Evolutionary conservation across 2,113 vertebrate species (phyloP).

Genomic region (Trichechus manatus): DNA sequence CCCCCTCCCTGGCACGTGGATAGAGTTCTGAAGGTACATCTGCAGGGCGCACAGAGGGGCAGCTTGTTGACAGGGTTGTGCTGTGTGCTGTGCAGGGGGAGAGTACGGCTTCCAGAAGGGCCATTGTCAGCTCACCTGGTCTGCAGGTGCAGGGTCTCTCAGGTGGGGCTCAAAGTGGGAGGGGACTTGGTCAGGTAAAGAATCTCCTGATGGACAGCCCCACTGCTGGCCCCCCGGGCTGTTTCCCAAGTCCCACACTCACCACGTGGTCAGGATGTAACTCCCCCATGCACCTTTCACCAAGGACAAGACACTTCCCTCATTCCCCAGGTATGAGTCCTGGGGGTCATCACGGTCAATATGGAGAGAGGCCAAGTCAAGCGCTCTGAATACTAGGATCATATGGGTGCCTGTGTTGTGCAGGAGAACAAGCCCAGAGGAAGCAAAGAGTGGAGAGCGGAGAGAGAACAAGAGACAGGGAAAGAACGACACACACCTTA

Average conservation of each 20-base stretch:
- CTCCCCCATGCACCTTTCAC: neutral
- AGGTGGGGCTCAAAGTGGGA: neutral
- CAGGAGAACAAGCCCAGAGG: neutral
- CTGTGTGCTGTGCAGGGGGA: accelerated
- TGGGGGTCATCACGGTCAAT: accelerated
- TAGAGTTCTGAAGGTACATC: neutral
- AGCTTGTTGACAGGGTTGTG: too few relatives aligned
- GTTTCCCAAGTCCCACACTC: too few relatives aligned
- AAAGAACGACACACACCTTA: neutral
- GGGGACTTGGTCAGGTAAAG: too few relatives aligned
- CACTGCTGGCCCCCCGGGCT: too few relatives aligned
- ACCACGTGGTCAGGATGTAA: too few relatives aligned
- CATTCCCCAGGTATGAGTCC: neutral
- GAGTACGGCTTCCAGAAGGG: accelerated
- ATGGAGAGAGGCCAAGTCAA: neutral
- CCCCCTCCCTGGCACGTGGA: neutral
- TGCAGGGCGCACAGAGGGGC: neutral
- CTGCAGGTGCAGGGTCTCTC: accelerated
- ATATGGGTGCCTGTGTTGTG: accelerated
- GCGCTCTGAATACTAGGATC: too few relatives aligned
- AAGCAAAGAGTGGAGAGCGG: too few relatives aligned
- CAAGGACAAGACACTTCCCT: neutral
- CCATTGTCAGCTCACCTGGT: too few relatives aligned
- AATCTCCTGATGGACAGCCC: too few relatives aligned
- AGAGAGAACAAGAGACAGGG: accelerated